Evolutionary conservation across 2,888 invertebrate species (phyloP), one percentile per base, ranked within the genome.

Genomic region (Pimpla rufipes): DNA sequence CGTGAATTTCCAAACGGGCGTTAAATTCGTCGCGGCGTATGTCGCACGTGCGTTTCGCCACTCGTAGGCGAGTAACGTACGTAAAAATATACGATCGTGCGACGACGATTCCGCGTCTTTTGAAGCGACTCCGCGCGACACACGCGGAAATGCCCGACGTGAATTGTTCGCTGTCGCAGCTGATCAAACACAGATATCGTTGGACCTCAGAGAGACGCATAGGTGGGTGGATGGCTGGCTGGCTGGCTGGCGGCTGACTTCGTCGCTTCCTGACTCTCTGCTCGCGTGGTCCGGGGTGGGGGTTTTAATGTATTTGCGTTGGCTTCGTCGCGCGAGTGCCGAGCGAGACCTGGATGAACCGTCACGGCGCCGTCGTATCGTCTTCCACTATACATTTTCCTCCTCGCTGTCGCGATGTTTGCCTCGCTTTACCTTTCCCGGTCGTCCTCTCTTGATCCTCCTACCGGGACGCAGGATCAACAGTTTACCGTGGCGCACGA

Each of bases 181-280:
- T 91, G 92, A 90, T 91, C 89, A 90, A 90, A 91, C 88, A 91
- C 90, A 91, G 90, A 90, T 90, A 89, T 88, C 87, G 87, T 87
- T 87, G 87, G 88, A 85, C 81, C 71, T 78, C 66, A 21, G 40
- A 74, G 77, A 55, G 83, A 77, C 79, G 80, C 78, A 84, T 84
- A 84, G 87, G 86, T 75, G 86, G 74, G 59, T 62, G 74, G 10
- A 23, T 45, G 50, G 23, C 1, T 47, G 13, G 47, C 5, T n/a
- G 68, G 10, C 10, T 62, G 23, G 29, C 0, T 29, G 73, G 59
- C 16, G 62, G 73, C 55, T 59, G 11, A 55, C 45, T 67, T 76
- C 66, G 35, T 37, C 11, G 66, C 45, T 67, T 76, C 66, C 45
- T 37, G 62, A 64, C 68, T 70, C 21, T 37, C n/a, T 40, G 29